Evolutionary conservation across 2,888 invertebrate species (phyloP).

Genomic region (Apantesis nais): DNA sequence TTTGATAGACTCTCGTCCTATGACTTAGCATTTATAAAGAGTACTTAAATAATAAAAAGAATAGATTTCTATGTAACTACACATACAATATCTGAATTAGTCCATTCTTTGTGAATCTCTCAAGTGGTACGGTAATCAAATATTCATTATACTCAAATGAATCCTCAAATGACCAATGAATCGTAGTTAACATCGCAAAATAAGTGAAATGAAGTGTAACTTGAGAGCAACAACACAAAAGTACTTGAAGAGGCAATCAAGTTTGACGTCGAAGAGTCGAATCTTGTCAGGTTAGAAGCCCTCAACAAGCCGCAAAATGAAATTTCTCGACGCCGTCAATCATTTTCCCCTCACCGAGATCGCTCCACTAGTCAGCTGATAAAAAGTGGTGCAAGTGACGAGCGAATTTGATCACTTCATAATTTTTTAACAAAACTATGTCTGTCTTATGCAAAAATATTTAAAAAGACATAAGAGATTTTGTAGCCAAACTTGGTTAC

Average conservation of each 20-base stretch:
- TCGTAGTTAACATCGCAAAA: slow-evolving; percentile 63
- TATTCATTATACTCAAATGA: slow-evolving; percentile 46
- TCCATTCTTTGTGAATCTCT: background rate
- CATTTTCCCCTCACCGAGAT: slow-evolving; percentile 77
- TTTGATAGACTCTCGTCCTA: slow-evolving; percentile 46
- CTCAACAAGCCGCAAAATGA: slow-evolving; percentile 85
- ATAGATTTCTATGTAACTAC: slow-evolving; percentile 17
- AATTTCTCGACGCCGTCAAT: slow-evolving; percentile 83
- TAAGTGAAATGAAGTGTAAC: slow-evolving; percentile 75
- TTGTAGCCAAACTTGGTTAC: background rate
- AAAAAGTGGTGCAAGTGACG: slow-evolving; percentile 43
- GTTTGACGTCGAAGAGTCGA: slow-evolving; percentile 62
- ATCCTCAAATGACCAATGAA: slow-evolving; percentile 60
- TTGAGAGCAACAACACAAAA: slow-evolving; percentile 70
- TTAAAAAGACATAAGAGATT: background rate
- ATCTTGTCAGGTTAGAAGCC: slow-evolving; percentile 65
- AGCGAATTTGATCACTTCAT: slow-evolving; percentile 20
- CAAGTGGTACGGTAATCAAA: slow-evolving; percentile 10
- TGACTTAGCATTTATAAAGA: slow-evolving; percentile 37
- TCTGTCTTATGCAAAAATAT: background rate
- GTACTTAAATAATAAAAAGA: slow-evolving; percentile 18
- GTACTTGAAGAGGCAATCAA: slow-evolving; percentile 73
- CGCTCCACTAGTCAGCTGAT: slow-evolving; percentile 59
- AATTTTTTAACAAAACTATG: background rate
- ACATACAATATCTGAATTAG: background rate